A percentile compares a stretch with the other conserved stretches of the same genome.
Conservation (phyloP, 2,797 vertebrate genomes). For the Poeciliopsis infans region DNA sequence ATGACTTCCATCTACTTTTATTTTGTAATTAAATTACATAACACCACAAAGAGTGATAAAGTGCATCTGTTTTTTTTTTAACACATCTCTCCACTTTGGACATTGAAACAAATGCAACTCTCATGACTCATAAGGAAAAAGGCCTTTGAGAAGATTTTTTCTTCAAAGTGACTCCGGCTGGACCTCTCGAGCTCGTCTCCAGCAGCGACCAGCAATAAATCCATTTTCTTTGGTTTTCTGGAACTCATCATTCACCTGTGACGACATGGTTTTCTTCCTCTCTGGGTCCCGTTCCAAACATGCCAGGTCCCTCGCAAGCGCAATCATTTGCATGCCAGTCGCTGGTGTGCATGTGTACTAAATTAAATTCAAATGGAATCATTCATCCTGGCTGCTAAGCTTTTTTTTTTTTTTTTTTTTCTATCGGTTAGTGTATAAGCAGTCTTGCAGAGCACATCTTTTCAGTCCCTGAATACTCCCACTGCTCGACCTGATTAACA, state of each 20-base stretch:
- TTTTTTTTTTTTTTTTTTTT: background rate
- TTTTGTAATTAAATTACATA: background rate
- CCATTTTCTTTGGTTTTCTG: background rate
- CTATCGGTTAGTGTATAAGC: slow-evolving; percentile 15
- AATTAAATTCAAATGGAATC: background rate
- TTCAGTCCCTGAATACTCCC: slow-evolving; percentile 31
- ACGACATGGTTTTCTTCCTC: background rate
- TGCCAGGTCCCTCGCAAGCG: background rate
- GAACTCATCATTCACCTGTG: background rate
- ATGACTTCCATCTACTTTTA: background rate
- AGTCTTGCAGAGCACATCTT: slow-evolving; percentile 24
- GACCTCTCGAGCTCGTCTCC: background rate
- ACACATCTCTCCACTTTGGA: no score
- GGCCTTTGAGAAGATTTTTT: background rate
- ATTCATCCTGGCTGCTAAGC: background rate
- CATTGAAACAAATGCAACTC: background rate
- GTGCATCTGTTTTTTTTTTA: background rate
- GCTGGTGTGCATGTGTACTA: background rate
- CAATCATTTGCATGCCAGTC: background rate
- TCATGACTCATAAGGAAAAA: background rate
- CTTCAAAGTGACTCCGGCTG: background rate
- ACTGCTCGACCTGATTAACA: slow-evolving; percentile 43
- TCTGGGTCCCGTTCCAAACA: background rate
- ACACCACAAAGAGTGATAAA: background rate
- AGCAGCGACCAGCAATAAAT: background rate